phyloP scores from a whole-genome alignment of 2,113 vertebrate species.

The Pipra filicauda region DNA sequence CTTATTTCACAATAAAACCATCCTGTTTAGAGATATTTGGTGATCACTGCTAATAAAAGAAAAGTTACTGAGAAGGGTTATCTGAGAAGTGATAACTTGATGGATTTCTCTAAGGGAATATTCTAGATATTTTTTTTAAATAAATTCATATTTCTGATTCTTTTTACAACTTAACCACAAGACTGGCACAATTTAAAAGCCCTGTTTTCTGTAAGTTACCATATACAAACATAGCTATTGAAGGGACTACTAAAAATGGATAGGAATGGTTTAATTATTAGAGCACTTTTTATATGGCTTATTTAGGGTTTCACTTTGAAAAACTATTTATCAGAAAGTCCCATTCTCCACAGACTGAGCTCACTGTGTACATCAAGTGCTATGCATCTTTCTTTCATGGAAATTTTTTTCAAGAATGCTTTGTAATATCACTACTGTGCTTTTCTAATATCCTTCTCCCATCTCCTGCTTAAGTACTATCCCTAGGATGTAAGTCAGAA shows the following conservation, averaged over 20 bases:
- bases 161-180: background rate
- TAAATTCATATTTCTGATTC: background rate
- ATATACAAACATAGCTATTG: background rate
- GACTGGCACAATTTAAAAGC: background rate
- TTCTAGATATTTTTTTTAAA: background rate
- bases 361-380: background rate
- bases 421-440: background rate
- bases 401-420: background rate
- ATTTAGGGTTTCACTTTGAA: background rate
- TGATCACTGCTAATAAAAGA: background rate
- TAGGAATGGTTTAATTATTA: background rate
- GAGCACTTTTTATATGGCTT: background rate
- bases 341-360: background rate
- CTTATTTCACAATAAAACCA: background rate
- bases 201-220: background rate
- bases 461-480: background rate
- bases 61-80: background rate
- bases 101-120: background rate
- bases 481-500: background rate
- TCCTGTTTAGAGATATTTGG: background rate
- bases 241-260: background rate
- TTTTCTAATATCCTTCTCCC: background rate
- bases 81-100: background rate
- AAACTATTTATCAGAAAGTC: background rate
- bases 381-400: background rate